These are phyloP conservation scores for Cygnus olor DNA, from an alignment of 2,797 vertebrate genomes.

Conservation along the genomic window DNA sequence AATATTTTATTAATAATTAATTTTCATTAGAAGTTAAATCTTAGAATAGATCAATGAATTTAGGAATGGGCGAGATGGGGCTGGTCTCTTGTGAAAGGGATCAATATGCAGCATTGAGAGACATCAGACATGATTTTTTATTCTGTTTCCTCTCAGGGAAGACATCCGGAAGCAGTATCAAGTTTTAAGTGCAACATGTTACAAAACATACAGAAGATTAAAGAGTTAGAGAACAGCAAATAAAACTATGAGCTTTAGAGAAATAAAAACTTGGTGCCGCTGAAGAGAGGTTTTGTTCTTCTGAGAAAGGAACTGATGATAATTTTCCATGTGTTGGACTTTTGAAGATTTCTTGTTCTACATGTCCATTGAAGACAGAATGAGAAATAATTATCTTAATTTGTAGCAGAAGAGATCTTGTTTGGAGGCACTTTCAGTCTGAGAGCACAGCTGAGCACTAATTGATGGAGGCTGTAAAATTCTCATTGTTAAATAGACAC, in stretches of 20 bases:
- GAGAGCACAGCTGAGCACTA: not conserved
- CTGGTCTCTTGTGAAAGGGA: not conserved
- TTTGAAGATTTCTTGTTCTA: not conserved
- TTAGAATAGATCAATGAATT: not conserved
- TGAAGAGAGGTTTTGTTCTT: not conserved
- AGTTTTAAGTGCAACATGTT: not conserved
- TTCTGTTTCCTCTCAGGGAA: not conserved
- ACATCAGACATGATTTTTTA: not conserved
- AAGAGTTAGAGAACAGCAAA: not conserved
- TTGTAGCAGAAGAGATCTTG: not conserved
- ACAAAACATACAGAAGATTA: not conserved
- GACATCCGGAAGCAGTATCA: not conserved
- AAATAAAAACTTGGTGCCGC: not conserved
- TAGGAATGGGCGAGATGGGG: not conserved
- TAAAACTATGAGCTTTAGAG: not conserved
- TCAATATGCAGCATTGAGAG: not conserved
- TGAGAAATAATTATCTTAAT: not conserved
- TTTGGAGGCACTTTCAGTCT: not conserved
- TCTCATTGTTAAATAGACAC: not conserved
- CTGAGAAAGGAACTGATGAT: not conserved
- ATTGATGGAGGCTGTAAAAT: not conserved
- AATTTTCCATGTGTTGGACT: not conserved
- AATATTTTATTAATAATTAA: slow-evolving; percentile 14
- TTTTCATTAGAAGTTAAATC: not conserved
- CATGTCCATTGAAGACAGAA: not conserved